Conservation (phyloP, 2,113 vertebrate species). For the Scophthalmus maximus region DNA sequence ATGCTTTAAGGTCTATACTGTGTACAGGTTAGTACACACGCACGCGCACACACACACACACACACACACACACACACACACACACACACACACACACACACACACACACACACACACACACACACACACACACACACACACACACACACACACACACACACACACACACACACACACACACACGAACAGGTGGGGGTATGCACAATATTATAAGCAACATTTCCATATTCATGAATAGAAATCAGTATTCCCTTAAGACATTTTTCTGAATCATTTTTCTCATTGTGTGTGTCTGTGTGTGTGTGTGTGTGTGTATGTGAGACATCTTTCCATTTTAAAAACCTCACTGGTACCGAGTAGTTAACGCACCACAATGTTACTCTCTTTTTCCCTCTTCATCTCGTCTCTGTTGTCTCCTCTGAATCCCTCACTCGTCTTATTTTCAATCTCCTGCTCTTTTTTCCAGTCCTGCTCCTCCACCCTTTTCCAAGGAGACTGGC, state of each 20-base stretch:
- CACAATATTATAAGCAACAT: conserved; percentile 28
- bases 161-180: conserved; percentile 7
- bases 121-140: not conserved
- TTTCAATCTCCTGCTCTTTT: conserved; percentile 22
- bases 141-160: no score
- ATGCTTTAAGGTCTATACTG: no score
- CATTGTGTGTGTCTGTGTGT: conserved; percentile 8
- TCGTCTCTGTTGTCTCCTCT: conserved; percentile 23
- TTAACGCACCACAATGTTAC: conserved; percentile 35
- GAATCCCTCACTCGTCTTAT: conserved; percentile 18
- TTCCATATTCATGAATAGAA: conserved; percentile 49
- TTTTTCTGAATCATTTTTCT: conserved; percentile 27
- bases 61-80: no score
- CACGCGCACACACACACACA: no score
- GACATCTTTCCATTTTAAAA: conserved; percentile 20
- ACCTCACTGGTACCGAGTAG: no score
- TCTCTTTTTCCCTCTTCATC: conserved; percentile 30
- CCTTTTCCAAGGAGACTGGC: conserved; percentile 20
- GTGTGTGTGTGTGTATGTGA: conserved; percentile 2
- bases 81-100: no score
- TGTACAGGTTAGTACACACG: no score
- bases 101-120: not conserved
- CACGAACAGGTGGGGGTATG: conserved; percentile 15
- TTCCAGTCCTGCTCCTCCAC: conserved; percentile 2
- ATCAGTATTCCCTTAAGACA: conserved; percentile 26